A percentile compares a stretch with the other conserved stretches of the same genome.
These are phyloP conservation scores for Scarus forsteni DNA, from an alignment of 2,797 vertebrate species.

Conservation along the genomic window DNA sequence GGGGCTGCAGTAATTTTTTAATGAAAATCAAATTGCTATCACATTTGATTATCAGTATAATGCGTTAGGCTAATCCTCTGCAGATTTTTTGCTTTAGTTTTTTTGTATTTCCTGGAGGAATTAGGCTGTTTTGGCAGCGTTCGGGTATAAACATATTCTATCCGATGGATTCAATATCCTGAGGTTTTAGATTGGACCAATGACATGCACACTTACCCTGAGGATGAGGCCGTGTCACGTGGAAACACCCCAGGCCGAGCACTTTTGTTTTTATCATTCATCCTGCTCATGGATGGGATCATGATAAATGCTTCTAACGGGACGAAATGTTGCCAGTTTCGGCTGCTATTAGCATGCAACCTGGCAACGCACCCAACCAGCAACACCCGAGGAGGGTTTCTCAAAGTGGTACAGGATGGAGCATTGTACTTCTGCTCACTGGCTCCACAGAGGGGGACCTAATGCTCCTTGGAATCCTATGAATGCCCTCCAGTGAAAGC, in stretches of 20 bases:
- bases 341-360: constrained; percentile 3
- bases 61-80: constrained; percentile 56
- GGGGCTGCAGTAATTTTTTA: constrained; percentile 1
- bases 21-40: constrained; percentile 34
- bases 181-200: constrained; percentile 26
- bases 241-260: constrained; percentile 1
- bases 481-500: constrained; percentile 79
- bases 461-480: constrained; percentile 81
- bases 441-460: constrained; percentile 59
- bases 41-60: constrained; percentile 31
- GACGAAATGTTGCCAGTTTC: constrained; percentile 7
- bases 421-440: constrained; percentile 51
- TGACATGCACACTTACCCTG: constrained; percentile 26
- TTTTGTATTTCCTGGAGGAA: constrained; percentile 47
- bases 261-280: neutral
- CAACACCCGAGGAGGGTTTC: constrained; percentile 36
- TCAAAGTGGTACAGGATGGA: constrained; percentile 37
- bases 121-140: constrained; percentile 59
- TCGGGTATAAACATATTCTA: constrained; percentile 30
- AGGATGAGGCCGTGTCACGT: constrained; percentile 15
- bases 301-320: neutral
- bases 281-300: neutral
- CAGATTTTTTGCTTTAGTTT: constrained; percentile 38
- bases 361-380: constrained; percentile 1
- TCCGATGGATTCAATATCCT: constrained; percentile 28